Percentiles rank a stretch among this genome's conserved stretches.
Conservation (phyloP, 2,113 vertebrate genomes). For the Aptenodytes forsteri region DNA sequence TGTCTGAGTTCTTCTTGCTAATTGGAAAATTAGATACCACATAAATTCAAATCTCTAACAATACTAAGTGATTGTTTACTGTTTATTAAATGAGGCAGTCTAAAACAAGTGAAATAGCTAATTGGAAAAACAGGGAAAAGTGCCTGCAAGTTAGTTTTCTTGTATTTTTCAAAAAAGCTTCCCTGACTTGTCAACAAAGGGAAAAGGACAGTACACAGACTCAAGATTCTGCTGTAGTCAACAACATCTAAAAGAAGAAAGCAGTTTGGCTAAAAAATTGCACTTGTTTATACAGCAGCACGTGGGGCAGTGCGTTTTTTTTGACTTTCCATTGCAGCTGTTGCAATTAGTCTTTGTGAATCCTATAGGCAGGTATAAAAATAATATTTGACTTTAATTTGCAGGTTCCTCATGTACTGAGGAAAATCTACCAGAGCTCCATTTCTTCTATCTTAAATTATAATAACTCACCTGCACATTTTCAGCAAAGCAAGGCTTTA, state of each 20-base stretch:
- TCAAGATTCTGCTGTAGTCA: not conserved
- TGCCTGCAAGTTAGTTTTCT: not conserved
- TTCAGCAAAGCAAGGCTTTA: slow-evolving; percentile 2
- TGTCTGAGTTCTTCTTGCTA: not conserved
- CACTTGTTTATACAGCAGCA: not conserved
- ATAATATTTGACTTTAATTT: slow-evolving; percentile 17
- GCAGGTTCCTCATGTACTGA: not conserved
- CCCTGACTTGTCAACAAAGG: not conserved
- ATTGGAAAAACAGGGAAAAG: not conserved
- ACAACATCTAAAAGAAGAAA: slow-evolving; percentile 33
- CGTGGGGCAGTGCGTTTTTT: not conserved
- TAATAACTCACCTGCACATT: not conserved
- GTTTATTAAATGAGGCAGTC: not conserved
- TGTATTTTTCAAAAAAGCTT: not conserved
- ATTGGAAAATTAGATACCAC: not conserved
- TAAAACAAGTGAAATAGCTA: not conserved
- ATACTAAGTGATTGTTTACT: not conserved
- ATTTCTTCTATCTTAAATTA: not conserved
- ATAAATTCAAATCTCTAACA: not conserved
- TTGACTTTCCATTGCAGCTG: slow-evolving; percentile 11
- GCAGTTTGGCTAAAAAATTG: not conserved
- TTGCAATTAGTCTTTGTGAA: not conserved
- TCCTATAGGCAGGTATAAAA: slow-evolving; percentile 1
- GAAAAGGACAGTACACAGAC: not conserved
- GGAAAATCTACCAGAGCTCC: not conserved